Conservation (phyloP, 2,113 vertebrate genomes). For the Odontesthes bonariensis region DNA sequence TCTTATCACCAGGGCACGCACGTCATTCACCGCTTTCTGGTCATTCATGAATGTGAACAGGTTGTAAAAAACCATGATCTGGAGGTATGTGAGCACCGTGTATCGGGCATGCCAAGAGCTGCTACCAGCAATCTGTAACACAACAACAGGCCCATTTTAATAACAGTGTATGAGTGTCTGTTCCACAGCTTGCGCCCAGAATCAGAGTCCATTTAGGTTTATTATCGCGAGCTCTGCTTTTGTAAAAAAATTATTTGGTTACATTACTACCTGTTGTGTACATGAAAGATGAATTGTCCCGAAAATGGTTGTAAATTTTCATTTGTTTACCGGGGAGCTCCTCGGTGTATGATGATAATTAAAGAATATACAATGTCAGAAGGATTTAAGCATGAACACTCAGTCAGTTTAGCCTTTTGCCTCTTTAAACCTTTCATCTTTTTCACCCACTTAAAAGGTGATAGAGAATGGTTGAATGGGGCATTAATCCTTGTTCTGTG, state of each 20-base stretch:
- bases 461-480: no score
- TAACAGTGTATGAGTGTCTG: conserved; percentile 7
- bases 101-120: conserved; percentile 97
- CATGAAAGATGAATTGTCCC: background rate
- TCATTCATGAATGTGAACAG: conserved; percentile 96
- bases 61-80: conserved; percentile 99
- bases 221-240: background rate
- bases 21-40: conserved; percentile 86
- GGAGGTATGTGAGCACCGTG: conserved; percentile 96
- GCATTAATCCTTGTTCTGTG: no score
- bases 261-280: background rate
- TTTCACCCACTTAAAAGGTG: no score
- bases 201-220: background rate
- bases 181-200: background rate
- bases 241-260: background rate
- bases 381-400: background rate
- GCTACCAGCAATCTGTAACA: conserved; percentile 90
- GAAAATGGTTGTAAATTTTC: no score
- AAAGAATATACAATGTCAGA: background rate
- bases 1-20: conserved; percentile 88
- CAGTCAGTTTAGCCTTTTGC: background rate
- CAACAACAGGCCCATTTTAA: conserved; percentile 35
- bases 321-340: background rate
- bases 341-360: background rate
- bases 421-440: conserved; percentile 19